A percentile compares a stretch with the other conserved stretches of the same genome.
These are phyloP conservation scores for Lydus trimaculatus DNA, from an alignment of 2,888 invertebrate genomes.

Conservation along the genomic window DNA sequence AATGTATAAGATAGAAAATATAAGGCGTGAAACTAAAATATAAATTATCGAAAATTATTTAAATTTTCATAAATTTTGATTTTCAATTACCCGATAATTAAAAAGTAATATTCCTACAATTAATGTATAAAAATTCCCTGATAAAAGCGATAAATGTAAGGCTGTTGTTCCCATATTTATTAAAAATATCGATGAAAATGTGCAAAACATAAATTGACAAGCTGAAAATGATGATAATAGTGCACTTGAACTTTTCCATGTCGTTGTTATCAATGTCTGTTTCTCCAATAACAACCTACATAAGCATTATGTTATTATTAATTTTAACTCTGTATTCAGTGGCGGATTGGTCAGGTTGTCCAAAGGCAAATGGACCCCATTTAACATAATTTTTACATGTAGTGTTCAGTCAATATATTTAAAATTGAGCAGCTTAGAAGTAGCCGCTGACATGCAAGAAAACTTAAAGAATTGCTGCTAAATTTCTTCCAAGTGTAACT, in stretches of 20 bases:
- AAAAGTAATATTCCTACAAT: slow-evolving; percentile 81
- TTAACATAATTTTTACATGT: no score
- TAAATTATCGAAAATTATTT: slow-evolving; percentile 16
- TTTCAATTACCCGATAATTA: slow-evolving; percentile 75
- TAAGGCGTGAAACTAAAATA: slow-evolving; percentile 78
- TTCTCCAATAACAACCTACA: slow-evolving; percentile 71
- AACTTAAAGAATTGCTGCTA: no score
- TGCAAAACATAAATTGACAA: slow-evolving; percentile 79
- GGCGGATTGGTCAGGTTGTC: no score
- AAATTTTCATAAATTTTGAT: slow-evolving; percentile 13
- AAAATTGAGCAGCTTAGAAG: no score
- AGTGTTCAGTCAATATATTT: no score
- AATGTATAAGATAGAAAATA: slow-evolving; percentile 82
- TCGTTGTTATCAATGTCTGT: slow-evolving; percentile 70
- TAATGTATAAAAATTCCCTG: slow-evolving; percentile 85
- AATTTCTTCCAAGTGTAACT: no score
- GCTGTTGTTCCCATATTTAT: slow-evolving; percentile 82
- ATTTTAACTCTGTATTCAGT: neutral
- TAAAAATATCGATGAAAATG: slow-evolving; percentile 77
- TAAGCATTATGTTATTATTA: slow-evolving; percentile 17
- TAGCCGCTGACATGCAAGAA: no score
- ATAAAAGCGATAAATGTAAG: slow-evolving; percentile 81
- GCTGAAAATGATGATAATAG: slow-evolving; percentile 66
- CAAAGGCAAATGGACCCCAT: no score
- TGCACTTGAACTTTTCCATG: slow-evolving; percentile 70